These are phyloP conservation scores for Ciconia nigra DNA, from an alignment of 2,797 vertebrate species.

Conservation along the genomic window DNA sequence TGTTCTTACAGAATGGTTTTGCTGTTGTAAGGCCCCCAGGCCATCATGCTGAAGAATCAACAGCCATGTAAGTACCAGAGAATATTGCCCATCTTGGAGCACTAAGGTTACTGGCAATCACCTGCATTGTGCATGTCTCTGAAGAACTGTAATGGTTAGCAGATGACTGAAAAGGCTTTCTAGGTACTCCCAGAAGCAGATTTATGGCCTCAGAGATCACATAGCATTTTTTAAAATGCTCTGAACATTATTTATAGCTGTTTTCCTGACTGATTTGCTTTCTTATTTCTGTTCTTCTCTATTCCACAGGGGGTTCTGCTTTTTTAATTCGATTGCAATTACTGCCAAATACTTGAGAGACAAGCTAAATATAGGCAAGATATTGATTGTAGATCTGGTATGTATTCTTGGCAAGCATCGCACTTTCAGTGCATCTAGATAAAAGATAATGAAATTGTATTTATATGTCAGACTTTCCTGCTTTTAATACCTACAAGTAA, in stretches of 20 bases:
- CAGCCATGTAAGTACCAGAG: constrained; percentile 83
- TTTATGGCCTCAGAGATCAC: constrained; percentile 90
- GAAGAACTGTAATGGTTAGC: constrained; percentile 87
- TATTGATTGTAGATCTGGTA: constrained; percentile 85
- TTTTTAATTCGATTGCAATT: constrained; percentile 86
- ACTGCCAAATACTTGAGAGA: constrained; percentile 83
- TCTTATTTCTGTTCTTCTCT: constrained; percentile 83
- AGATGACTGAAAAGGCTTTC: constrained; percentile 90
- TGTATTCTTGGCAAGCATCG: constrained; percentile 73
- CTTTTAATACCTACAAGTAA: constrained; percentile 73
- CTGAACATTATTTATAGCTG: constrained; percentile 88
- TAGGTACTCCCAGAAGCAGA: constrained; percentile 86
- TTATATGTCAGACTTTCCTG: constrained; percentile 63
- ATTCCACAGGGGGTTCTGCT: constrained; percentile 83
- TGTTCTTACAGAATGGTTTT: constrained; percentile 82
- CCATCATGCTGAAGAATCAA: constrained; percentile 82
- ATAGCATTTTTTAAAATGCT: constrained; percentile 85
- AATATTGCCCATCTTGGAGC: constrained; percentile 77
- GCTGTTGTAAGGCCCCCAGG: constrained; percentile 81
- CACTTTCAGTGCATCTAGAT: constrained; percentile 50
- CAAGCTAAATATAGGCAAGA: constrained; percentile 82
- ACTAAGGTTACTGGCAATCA: constrained; percentile 84
- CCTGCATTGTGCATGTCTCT: constrained; percentile 82
- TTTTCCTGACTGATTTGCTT: constrained; percentile 81
- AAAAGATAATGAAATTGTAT: constrained; percentile 63